A percentile compares a stretch with the other conserved stretches of the same genome.
Conservation (phyloP, 2,888 invertebrate genomes). For the Oxystoma pomonae region DNA sequence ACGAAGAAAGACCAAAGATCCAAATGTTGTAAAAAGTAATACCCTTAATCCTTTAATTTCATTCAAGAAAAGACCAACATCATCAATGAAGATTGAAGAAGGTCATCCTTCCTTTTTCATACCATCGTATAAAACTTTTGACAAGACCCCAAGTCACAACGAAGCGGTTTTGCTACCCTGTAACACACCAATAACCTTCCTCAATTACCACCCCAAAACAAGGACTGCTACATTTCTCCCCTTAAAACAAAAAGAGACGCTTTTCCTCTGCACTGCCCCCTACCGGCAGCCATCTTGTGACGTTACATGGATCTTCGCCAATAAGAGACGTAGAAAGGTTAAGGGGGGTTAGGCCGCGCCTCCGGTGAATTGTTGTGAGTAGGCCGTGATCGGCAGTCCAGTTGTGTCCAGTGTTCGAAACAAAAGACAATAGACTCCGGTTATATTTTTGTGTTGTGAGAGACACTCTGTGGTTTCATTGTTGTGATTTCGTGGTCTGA, state of each 20-base stretch:
- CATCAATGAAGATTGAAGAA: too few relatives aligned
- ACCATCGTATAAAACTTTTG: too few relatives aligned
- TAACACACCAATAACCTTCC: conserved; percentile 7
- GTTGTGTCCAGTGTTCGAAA: not conserved
- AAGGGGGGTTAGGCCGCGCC: conserved; percentile 28
- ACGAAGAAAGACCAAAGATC: too few relatives aligned
- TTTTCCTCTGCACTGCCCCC: conserved; percentile 28
- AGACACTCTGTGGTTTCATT: not conserved
- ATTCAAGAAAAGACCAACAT: too few relatives aligned
- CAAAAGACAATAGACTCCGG: not conserved
- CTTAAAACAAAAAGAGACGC: conserved; percentile 3
- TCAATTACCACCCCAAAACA: conserved; percentile 12
- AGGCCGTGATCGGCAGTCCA: not conserved
- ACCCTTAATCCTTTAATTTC: too few relatives aligned
- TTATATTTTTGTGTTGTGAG: not conserved
- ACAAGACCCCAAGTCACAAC: too few relatives aligned
- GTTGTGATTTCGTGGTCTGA: not conserved
- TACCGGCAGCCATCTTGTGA: conserved; percentile 44
- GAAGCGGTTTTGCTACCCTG: too few relatives aligned
- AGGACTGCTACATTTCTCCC: not conserved
- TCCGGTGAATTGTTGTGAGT: not conserved
- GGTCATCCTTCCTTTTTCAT: too few relatives aligned
- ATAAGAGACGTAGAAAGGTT: conserved; percentile 15
- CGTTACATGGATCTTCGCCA: conserved; percentile 36
- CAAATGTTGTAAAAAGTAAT: too few relatives aligned